Evolutionary conservation across 2,888 invertebrate genomes (phyloP).

Genomic region (Heliconius ismenius): DNA sequence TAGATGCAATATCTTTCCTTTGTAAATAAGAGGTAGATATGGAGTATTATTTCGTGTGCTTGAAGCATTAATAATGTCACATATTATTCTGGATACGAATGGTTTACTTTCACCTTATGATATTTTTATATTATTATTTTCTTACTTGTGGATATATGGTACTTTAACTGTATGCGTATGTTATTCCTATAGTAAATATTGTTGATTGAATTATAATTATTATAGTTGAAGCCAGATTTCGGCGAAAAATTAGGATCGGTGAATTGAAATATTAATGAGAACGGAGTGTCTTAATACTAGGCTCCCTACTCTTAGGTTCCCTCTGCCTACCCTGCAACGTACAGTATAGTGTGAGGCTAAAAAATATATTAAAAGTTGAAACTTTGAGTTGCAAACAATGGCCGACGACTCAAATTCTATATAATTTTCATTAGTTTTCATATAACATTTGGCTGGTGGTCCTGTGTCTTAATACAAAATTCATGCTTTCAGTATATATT

Average conservation of each 20-base stretch:
- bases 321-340: background rate
- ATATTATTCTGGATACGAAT: slow-evolving; percentile 26
- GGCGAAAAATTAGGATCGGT: too few relatives aligned
- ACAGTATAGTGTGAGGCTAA: background rate
- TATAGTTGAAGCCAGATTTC: background rate
- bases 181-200: background rate
- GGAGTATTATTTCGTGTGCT: slow-evolving; percentile 27
- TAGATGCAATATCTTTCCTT: slow-evolving; percentile 17
- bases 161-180: background rate
- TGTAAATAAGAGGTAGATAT: slow-evolving; percentile 9
- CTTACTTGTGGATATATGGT: background rate
- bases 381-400: too few relatives aligned
- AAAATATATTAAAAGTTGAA: background rate
- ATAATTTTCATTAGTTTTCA: background rate
- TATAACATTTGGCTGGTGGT: background rate
- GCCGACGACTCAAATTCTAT: too few relatives aligned
- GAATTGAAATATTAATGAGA: too few relatives aligned
- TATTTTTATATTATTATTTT: background rate
- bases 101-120: slow-evolving; percentile 8
- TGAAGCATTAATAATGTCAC: slow-evolving; percentile 31
- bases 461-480: background rate
- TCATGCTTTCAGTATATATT: too few relatives aligned
- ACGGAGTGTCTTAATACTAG: background rate
- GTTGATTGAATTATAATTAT: background rate
- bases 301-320: background rate